A percentile compares a stretch with the other conserved stretches of the same genome.
These are phyloP conservation scores for Antheraea assamensis DNA, from an alignment of 2,888 invertebrate species.

Conservation along the genomic window DNA sequence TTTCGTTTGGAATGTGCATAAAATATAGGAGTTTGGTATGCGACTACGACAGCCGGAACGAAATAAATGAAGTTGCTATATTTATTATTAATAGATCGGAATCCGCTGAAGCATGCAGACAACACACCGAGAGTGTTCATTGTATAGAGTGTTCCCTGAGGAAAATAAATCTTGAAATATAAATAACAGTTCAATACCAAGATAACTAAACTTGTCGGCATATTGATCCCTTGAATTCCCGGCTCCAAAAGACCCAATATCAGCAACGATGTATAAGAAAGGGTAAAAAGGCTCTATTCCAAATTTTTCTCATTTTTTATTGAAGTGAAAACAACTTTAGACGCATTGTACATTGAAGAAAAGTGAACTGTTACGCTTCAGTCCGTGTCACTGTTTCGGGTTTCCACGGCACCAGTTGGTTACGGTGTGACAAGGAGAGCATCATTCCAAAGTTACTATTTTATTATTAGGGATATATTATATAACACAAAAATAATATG, in stretches of 20 bases:
- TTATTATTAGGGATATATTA: too few species aligned
- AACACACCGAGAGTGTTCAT: slow-evolving; percentile 18
- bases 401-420: too few species aligned
- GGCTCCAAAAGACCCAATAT: neutral
- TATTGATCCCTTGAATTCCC: neutral
- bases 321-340: too few species aligned
- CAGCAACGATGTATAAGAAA: too few species aligned
- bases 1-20: slow-evolving; percentile 22
- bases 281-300: too few species aligned
- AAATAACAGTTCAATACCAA: neutral
- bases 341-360: too few species aligned
- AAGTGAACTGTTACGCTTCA: too few species aligned
- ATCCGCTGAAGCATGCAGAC: slow-evolving; percentile 18
- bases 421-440: too few species aligned
- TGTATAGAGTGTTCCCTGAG: neutral
- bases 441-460: too few species aligned
- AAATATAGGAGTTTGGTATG: slow-evolving; percentile 21
- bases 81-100: slow-evolving; percentile 28
- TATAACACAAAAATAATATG: too few species aligned
- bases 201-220: neutral
- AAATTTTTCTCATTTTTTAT: too few species aligned
- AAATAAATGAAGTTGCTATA: slow-evolving; percentile 20
- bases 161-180: neutral
- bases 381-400: too few species aligned
- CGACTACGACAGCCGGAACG: slow-evolving; percentile 21